phyloP scores from a whole-genome alignment of 35 echinoderm and acorn worm species.

The Apostichopus japonicus region DNA sequence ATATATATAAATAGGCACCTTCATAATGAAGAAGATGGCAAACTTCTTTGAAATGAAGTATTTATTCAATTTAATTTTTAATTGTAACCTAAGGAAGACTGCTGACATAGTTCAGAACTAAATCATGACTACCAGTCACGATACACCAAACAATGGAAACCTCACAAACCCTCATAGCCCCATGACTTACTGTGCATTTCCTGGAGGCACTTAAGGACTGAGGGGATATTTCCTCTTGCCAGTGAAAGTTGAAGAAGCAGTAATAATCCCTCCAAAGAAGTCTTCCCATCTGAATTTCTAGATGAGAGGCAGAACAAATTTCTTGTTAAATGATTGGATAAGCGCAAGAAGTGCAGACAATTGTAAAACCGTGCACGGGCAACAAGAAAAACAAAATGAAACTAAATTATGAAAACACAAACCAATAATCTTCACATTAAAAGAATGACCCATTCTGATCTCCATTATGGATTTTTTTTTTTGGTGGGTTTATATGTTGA shows the following conservation, averaged over 20 bases:
- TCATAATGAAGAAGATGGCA: too few relatives aligned
- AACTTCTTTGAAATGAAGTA: too few relatives aligned
- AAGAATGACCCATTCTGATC: too few relatives aligned
- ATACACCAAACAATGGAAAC: not conserved
- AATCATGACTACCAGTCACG: too few relatives aligned
- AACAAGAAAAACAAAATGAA: too few relatives aligned
- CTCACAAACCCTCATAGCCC: not conserved
- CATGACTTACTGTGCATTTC: slow-evolving; percentile 70
- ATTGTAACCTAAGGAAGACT: too few relatives aligned
- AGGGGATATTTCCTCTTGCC: slow-evolving; percentile 80
- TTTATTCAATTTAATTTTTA: too few relatives aligned
- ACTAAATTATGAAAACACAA: not conserved
- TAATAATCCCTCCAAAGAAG: slow-evolving; percentile 73
- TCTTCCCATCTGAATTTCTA: slow-evolving; percentile 69
- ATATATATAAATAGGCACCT: too few relatives aligned
- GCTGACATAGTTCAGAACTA: too few relatives aligned
- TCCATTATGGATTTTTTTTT: not conserved
- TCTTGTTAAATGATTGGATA: not conserved
- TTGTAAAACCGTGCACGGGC: too few relatives aligned
- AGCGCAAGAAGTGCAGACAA: too few relatives aligned
- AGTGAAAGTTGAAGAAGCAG: slow-evolving; percentile 82
- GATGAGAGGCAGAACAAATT: not conserved
- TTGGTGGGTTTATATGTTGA: too few relatives aligned
- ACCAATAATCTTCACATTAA: not conserved
- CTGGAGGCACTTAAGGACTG: slow-evolving; percentile 79